Base-by-base conservation (phyloP, 2,888 invertebrate species). In the Volucella zonaria region DNA sequence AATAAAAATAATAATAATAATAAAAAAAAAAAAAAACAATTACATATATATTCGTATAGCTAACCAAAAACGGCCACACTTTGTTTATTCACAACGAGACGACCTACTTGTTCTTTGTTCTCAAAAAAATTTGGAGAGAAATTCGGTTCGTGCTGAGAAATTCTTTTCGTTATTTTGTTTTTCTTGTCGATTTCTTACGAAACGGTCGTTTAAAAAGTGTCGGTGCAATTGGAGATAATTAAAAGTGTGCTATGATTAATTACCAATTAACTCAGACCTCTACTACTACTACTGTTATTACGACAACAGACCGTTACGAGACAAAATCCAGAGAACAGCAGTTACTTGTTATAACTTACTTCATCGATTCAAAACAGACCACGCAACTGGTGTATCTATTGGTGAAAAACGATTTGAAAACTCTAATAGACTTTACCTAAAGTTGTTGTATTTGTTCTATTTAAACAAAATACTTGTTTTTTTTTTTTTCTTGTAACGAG, bases 391-490 rank as follows among this genome's bases (percentile, higher is more conserved):
- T 77, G 64, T 68, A 71, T 81, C 62, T 81, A 8, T 67, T 81
- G 56, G 61, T 74, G 52, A 76, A 77, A 45, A 68, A 81, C 52
- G 58, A 45, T 43, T 58, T 77, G 10, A 77, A 77, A 67, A 81
- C 73, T 71, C 81, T 81, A 12, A 85, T 81, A 73, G 85, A 85
- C 51, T 85, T 71, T 31, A 85, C 85, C 52, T 85, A 85, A 81
- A 67, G 38, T 14, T 47, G 14, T 62, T n/a, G 6, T 31, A 31
- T 18, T 43, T 40, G 14, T 14, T 67, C 14, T 67, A 2, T 14
- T 54, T 10, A 23, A 43, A 15, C 12, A 8, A 45, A 45, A 49
- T 14, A 49, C 12, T 2, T 18, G 14, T 49, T 49, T 10, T 49
- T 49, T 10, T 49, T 66, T 66, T 64, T 64, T 51, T 54, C 38